phyloP scores from a whole-genome alignment of 2,888 invertebrate species.

The Norana najaformis region DNA sequence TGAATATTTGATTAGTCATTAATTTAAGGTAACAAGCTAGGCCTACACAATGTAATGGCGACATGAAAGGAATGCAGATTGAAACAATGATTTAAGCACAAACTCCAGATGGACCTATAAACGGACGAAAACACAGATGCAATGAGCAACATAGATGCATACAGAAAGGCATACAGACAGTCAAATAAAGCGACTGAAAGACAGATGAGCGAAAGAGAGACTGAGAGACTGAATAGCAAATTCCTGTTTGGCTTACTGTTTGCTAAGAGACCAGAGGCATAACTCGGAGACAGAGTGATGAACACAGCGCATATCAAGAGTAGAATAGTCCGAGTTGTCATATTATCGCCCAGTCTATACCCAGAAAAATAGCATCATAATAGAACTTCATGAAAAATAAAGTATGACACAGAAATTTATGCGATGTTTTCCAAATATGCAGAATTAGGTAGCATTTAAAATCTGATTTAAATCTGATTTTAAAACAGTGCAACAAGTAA shows the following conservation, averaged over 20 bases:
- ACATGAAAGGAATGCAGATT: no score
- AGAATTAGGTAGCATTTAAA: neutral
- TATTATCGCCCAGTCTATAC: neutral
- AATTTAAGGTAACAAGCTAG: no score
- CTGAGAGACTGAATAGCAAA: neutral
- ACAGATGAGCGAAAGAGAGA: neutral
- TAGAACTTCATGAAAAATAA: neutral
- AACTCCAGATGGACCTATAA: no score
- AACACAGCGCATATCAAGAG: neutral
- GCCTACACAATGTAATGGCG: no score
- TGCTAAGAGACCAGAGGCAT: neutral
- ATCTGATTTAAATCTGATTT: neutral
- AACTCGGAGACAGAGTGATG: neutral
- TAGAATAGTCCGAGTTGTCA: neutral
- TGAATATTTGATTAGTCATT: no score
- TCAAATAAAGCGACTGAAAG: no score
- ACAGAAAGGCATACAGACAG: no score
- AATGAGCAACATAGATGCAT: no score
- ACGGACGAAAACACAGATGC: no score
- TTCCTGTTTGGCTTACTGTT: neutral
- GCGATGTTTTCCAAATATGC: neutral
- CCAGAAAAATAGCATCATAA: neutral
- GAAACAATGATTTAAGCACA: no score
- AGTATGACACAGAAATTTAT: neutral
- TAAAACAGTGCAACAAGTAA: no score